Percentiles rank a stretch among this genome's conserved stretches.
Conservation (phyloP, 2,113 vertebrate species). For the Pipra filicauda region DNA sequence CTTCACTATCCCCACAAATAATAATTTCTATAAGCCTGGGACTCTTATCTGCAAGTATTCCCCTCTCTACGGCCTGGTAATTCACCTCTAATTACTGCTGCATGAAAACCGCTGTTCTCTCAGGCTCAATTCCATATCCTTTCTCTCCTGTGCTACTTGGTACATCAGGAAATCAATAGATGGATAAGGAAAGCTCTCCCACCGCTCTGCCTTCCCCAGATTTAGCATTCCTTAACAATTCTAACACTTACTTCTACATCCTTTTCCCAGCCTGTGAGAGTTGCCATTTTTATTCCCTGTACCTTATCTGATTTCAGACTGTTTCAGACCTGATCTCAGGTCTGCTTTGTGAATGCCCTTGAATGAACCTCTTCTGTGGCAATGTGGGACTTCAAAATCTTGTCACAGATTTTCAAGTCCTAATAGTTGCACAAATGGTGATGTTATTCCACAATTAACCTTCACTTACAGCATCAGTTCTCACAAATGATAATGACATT, state of each 20-base stretch:
- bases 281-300: not conserved
- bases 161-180: conserved; percentile 32
- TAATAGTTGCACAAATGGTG: not conserved
- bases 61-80: conserved; percentile 10
- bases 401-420: not conserved
- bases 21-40: conserved; percentile 22
- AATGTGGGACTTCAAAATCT: not conserved
- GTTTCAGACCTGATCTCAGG: not conserved
- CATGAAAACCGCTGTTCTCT: not conserved
- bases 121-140: not conserved
- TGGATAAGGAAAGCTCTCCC: not conserved
- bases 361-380: not conserved
- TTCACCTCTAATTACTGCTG: conserved; percentile 38
- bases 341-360: not conserved
- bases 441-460: not conserved
- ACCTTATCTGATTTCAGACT: not conserved
- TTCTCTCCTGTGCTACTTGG: not conserved
- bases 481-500: not conserved
- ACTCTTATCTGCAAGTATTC: conserved; percentile 13
- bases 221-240: not conserved
- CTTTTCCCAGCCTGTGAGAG: not conserved
- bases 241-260: not conserved
- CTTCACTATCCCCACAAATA: conserved; percentile 17
- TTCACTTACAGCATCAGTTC: not conserved
- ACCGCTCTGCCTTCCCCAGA: not conserved